These are phyloP conservation scores for Apostichopus californicus DNA, from an alignment of 35 echinoderm and acorn worm genomes.

Conservation along the genomic window DNA sequence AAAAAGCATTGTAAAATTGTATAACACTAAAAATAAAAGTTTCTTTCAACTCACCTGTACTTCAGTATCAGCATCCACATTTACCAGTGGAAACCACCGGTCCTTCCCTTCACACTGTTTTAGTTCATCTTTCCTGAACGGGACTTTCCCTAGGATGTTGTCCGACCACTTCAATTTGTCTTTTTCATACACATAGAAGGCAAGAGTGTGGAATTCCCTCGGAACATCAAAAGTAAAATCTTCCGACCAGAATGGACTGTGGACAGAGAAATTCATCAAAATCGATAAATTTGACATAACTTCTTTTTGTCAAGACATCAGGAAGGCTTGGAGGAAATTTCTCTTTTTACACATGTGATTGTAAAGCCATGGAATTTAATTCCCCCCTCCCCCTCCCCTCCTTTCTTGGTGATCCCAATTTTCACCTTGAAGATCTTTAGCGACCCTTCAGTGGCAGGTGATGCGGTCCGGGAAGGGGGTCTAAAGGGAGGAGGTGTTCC, in stretches of 20 bases:
- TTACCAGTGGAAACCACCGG: slow-evolving; percentile 80
- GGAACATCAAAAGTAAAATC: slow-evolving; percentile 95
- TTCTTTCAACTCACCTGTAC: slow-evolving; percentile 79
- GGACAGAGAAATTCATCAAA: not conserved
- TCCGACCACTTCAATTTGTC: slow-evolving; percentile 87
- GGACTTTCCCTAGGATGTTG: slow-evolving; percentile 75
- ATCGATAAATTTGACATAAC: not conserved
- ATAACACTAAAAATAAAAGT: too few relatives aligned
- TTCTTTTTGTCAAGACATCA: too few relatives aligned
- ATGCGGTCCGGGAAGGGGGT: too few relatives aligned
- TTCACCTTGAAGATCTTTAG: too few relatives aligned
- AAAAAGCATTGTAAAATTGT: too few relatives aligned
- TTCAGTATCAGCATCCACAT: slow-evolving; percentile 89
- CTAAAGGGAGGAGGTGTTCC: too few relatives aligned
- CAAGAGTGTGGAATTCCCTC: slow-evolving; percentile 83
- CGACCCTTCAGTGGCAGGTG: too few relatives aligned
- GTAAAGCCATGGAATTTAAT: too few relatives aligned
- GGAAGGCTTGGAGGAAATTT: too few relatives aligned
- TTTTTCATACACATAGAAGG: slow-evolving; percentile 95
- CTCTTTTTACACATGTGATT: too few relatives aligned
- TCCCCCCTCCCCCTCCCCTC: too few relatives aligned
- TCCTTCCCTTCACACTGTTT: slow-evolving; percentile 83
- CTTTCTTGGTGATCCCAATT: too few relatives aligned
- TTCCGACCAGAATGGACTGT: slow-evolving; percentile 95
- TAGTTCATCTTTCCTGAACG: slow-evolving; percentile 78